phyloP scores from a whole-genome alignment of 1,140 invertebrate species.

The Varroa destructor region DNA sequence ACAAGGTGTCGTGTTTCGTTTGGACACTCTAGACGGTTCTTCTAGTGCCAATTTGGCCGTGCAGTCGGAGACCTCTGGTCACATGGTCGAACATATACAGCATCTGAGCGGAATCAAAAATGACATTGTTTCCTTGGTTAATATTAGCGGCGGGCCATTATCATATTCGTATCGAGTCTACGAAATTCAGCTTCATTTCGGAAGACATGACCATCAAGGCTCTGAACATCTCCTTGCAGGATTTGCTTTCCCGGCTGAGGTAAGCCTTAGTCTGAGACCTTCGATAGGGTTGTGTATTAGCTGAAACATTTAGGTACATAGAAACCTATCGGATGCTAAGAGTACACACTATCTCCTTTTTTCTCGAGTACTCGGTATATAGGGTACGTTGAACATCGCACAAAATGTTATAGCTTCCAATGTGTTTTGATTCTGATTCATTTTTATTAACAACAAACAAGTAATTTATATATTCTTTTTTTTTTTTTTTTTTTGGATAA shows the following conservation, averaged over 20 bases:
- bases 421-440: no score
- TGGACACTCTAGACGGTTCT: conserved; percentile 45
- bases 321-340: no score
- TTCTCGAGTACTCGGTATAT: no score
- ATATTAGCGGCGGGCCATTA: conserved; percentile 6
- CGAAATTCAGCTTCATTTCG: conserved; percentile 26
- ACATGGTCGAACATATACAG: background rate
- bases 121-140: background rate
- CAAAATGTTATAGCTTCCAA: no score
- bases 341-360: no score
- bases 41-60: no score
- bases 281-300: background rate
- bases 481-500: conserved; percentile 32
- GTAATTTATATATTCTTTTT: conserved; percentile 11
- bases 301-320: no score
- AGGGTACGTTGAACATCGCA: no score
- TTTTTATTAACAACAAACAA: no score
- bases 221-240: conserved; percentile 82
- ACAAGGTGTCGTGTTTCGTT: conserved; percentile 76
- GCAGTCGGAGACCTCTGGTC: no score
- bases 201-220: conserved; percentile 42
- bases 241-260: conserved; percentile 81
- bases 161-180: conserved; percentile 18
- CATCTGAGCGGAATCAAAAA: background rate
- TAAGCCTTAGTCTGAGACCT: conserved; percentile 42